Conservation (phyloP, 2,797 vertebrate species). For the Chromobotia macracanthus region DNA sequence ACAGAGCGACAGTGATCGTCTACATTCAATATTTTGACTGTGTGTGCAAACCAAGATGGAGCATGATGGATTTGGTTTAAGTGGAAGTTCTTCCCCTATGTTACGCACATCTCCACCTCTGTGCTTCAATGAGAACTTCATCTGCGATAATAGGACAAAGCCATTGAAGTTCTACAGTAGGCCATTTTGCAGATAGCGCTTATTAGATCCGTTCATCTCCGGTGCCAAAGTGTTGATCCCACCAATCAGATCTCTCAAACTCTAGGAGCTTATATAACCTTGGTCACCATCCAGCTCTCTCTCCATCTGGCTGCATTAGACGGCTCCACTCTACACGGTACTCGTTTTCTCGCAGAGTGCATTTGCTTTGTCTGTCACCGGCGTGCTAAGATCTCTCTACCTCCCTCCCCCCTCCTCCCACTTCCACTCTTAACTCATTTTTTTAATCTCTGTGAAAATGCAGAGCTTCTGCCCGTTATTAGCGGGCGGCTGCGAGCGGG, state of each 20-base stretch:
- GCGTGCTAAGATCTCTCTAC: slow-evolving; percentile 62
- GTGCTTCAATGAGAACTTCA: slow-evolving; percentile 42
- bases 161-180: slow-evolving; percentile 52
- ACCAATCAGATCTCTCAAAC: slow-evolving; percentile 51
- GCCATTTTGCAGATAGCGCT: slow-evolving; percentile 52
- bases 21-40: slow-evolving; percentile 25
- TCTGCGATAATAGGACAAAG: slow-evolving; percentile 40
- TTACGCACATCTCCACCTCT: slow-evolving; percentile 12
- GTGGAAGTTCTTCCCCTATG: slow-evolving; percentile 17
- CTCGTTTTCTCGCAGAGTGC: slow-evolving; percentile 51
- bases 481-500: slow-evolving; percentile 60
- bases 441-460: slow-evolving; percentile 46
- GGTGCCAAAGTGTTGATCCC: slow-evolving; percentile 51
- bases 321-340: slow-evolving; percentile 37
- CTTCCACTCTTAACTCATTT: slow-evolving; percentile 75
- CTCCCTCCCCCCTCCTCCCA: slow-evolving; percentile 31
- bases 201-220: slow-evolving; percentile 51
- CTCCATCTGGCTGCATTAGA: slow-evolving; percentile 58
- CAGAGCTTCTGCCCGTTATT: slow-evolving; percentile 38
- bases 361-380: slow-evolving; percentile 56
- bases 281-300: slow-evolving; percentile 57
- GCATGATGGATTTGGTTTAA: not conserved
- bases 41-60: slow-evolving; percentile 19
- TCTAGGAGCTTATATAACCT: slow-evolving; percentile 60
- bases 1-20: not conserved